phyloP scores from a whole-genome alignment of 1,140 invertebrate species.

The Aphaenogaster floridana region DNA sequence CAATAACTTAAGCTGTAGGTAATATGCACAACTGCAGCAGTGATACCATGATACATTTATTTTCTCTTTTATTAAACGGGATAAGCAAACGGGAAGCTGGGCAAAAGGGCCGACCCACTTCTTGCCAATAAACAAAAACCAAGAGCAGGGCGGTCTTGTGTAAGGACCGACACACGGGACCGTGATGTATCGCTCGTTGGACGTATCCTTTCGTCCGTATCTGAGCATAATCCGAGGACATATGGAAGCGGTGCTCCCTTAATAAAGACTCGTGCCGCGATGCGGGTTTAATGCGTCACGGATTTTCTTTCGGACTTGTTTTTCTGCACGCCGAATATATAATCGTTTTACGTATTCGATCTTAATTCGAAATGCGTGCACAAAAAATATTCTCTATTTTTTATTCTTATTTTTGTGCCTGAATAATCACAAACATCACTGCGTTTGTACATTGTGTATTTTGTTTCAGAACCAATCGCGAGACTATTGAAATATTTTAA shows the following conservation, averaged over 20 bases:
- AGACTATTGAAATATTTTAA: background rate
- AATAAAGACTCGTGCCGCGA: slow-evolving; percentile 55
- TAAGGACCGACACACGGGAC: slow-evolving; percentile 55
- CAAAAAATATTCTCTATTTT: background rate
- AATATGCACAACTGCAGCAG: background rate
- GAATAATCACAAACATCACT: background rate
- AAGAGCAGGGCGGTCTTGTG: slow-evolving; percentile 60
- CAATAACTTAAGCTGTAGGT: background rate
- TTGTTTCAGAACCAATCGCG: background rate
- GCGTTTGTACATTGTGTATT: background rate
- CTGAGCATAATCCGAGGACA: slow-evolving; percentile 44
- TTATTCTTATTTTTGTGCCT: background rate
- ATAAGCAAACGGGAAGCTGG: slow-evolving; percentile 3
- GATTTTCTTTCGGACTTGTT: slow-evolving; percentile 42
- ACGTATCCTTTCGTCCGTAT: slow-evolving; percentile 38
- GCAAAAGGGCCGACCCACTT: slow-evolving; percentile 21
- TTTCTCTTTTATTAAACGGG: background rate
- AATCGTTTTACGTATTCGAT: slow-evolving; percentile 19
- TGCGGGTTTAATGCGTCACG: slow-evolving; percentile 48
- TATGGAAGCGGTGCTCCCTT: slow-evolving; percentile 17
- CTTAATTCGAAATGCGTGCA: background rate
- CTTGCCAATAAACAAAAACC: slow-evolving; percentile 74
- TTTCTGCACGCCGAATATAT: background rate
- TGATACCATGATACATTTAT: background rate
- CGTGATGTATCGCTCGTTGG: slow-evolving; percentile 70